These are phyloP conservation scores for Neosilurus hyrtlii DNA, from an alignment of 2,797 vertebrate species.

Conservation along the genomic window DNA sequence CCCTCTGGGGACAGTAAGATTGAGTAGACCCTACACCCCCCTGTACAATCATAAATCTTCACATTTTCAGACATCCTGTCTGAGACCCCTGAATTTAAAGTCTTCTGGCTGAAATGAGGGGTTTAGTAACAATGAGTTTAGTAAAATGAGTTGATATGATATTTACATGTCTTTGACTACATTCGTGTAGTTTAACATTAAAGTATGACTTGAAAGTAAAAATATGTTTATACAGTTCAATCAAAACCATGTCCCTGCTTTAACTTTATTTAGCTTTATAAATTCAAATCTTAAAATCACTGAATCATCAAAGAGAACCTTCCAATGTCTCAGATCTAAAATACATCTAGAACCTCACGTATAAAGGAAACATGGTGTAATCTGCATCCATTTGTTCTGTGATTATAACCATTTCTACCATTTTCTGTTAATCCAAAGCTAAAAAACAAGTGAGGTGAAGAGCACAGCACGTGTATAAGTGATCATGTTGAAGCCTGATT, in stretches of 20 bases:
- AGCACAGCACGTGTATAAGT: neutral
- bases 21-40: neutral
- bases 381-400: neutral
- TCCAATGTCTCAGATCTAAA: neutral
- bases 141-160: neutral
- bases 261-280: neutral
- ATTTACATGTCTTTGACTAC: neutral
- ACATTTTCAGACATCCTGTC: neutral
- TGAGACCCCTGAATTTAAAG: neutral
- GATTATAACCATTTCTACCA: neutral
- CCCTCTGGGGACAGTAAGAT: neutral
- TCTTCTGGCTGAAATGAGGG: neutral
- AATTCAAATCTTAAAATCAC: neutral
- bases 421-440: neutral
- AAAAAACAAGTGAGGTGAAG: neutral
- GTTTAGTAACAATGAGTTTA: no score
- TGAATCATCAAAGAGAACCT: neutral
- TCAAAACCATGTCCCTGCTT: no score
- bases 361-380: neutral
- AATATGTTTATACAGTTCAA: neutral
- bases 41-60: neutral
- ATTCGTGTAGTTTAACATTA: neutral
- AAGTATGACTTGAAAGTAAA: neutral
- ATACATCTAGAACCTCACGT: neutral
- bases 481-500: constrained; percentile 3